A percentile compares a stretch with the other conserved stretches of the same genome.
phyloP scores from a whole-genome alignment of 2,113 vertebrate genomes.

The Fregata magnificens region DNA sequence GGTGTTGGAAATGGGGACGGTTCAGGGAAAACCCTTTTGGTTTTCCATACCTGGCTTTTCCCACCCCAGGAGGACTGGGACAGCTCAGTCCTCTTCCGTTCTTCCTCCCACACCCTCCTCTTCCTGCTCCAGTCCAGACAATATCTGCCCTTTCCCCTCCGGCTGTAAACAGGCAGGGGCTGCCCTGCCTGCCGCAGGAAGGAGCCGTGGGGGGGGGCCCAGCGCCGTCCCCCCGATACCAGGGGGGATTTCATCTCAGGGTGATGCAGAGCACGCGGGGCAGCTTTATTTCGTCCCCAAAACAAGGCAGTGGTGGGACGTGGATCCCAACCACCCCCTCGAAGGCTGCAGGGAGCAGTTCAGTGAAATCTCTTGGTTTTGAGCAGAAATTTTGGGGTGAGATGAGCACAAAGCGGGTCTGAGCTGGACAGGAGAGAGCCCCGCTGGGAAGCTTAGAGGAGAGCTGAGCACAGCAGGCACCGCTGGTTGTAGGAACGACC shows the following conservation, averaged over 20 bases:
- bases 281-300: neutral
- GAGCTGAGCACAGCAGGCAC: neutral
- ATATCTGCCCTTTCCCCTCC: neutral
- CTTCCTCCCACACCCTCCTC: constrained; percentile 1
- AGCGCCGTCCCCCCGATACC: neutral
- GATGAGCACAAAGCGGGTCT: neutral
- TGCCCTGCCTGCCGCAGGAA: neutral
- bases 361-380: neutral
- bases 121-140: neutral
- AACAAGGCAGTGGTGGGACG: neutral
- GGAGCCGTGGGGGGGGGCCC: neutral
- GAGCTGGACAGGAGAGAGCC: neutral
- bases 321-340: neutral
- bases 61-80: neutral
- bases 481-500: neutral
- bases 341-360: neutral
- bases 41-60: neutral
- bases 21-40: neutral
- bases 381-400: neutral
- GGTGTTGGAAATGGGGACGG: neutral
- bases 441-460: neutral
- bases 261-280: neutral
- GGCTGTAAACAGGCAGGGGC: neutral
- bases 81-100: neutral
- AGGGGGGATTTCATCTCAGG: neutral